Percentiles rank a stretch among this genome's conserved stretches.
phyloP scores from a whole-genome alignment of 2,888 invertebrate genomes.

The Dryobotodes eremita region DNA sequence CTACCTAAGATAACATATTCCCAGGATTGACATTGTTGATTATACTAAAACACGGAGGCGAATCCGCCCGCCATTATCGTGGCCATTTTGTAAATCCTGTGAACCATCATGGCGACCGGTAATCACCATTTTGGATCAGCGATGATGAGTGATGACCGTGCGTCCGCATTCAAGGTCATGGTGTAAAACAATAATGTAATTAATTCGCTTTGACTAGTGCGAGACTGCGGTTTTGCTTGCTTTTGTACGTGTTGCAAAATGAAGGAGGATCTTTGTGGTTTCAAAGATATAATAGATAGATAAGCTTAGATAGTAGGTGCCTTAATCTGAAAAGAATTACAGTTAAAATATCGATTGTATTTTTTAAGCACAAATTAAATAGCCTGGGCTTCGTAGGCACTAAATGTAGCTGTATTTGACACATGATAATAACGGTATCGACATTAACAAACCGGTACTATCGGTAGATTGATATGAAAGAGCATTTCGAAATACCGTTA shows the following conservation, averaged over 20 bases:
- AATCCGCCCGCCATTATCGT: slow-evolving; percentile 77
- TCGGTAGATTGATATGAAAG: slow-evolving; percentile 53
- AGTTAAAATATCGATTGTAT: not conserved
- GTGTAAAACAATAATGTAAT: slow-evolving; percentile 83
- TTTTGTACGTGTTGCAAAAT: not conserved
- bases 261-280: not conserved
- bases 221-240: slow-evolving; percentile 13
- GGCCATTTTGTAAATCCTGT: slow-evolving; percentile 81
- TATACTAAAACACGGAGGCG: slow-evolving; percentile 70
- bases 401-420: slow-evolving; percentile 19
- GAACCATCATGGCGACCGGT: slow-evolving; percentile 85
- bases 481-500: slow-evolving; percentile 43
- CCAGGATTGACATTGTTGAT: slow-evolving; percentile 66
- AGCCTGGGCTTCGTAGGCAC: not conserved
- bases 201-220: slow-evolving; percentile 72
- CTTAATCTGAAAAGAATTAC: not conserved
- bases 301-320: not conserved
- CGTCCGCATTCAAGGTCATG: slow-evolving; percentile 86
- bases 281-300: not conserved
- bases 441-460: slow-evolving; percentile 34
- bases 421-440: slow-evolving; percentile 45
- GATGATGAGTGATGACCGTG: slow-evolving; percentile 83
- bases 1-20: slow-evolving; percentile 63
- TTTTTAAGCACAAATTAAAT: not conserved
- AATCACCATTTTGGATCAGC: slow-evolving; percentile 83